phyloP scores from a whole-genome alignment of 1,140 invertebrate species.

The Drosophila sp. region DNA sequence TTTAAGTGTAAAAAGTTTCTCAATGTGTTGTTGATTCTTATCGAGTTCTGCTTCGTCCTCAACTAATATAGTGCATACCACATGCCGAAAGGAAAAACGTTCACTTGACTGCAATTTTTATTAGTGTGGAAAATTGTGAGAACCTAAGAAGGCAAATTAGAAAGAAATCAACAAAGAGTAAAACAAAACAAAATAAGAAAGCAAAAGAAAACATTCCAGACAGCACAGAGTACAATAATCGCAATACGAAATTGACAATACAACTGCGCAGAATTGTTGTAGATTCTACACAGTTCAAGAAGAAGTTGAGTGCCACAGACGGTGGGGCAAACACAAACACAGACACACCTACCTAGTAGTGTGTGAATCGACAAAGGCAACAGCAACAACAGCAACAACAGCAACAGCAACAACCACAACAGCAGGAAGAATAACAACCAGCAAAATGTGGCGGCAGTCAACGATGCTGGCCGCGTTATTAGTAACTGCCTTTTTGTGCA shows the following conservation, averaged over 20 bases:
- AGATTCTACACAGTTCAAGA: conserved; percentile 13
- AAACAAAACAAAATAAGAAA: conserved; percentile 16
- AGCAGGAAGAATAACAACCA: conserved; percentile 24
- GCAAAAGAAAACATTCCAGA: conserved; percentile 60
- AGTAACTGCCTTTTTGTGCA: conserved; percentile 69
- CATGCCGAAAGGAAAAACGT: conserved; percentile 49
- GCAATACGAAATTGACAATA: conserved; percentile 32
- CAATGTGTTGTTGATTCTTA: conserved; percentile 9
- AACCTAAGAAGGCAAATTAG: conserved; percentile 30
- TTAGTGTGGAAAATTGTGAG: conserved; percentile 70
- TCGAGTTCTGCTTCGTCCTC: conserved; percentile 20
- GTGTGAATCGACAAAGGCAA: conserved; percentile 19
- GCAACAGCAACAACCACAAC: conserved; percentile 35
- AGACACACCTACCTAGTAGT: background rate
- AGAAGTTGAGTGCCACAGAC: conserved; percentile 6
- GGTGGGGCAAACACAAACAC: conserved; percentile 3
- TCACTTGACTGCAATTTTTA: conserved; percentile 75
- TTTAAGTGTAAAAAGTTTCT: conserved; percentile 57
- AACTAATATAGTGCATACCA: conserved; percentile 45
- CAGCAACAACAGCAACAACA: conserved; percentile 11
- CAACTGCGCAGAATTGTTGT: conserved; percentile 42
- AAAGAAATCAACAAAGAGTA: conserved; percentile 20
- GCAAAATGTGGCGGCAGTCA: conserved; percentile 79
- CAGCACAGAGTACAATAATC: conserved; percentile 17
- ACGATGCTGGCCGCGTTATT: conserved; percentile 82